Percentiles rank a stretch among this genome's conserved stretches.
These are phyloP conservation scores for Conus ventricosus DNA, from an alignment of 1,140 invertebrate genomes.

Conservation along the genomic window DNA sequence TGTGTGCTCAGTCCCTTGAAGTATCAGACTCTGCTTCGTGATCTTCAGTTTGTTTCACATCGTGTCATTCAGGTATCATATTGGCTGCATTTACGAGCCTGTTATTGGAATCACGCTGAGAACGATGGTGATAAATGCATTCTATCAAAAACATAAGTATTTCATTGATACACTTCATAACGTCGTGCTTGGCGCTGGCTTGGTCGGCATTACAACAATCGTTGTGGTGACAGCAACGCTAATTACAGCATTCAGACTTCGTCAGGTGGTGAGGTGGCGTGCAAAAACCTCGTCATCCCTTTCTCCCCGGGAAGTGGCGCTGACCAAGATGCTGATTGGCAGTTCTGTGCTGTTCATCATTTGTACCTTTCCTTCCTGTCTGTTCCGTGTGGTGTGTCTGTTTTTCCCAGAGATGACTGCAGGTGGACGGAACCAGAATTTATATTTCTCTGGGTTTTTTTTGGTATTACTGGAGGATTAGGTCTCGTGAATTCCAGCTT, in stretches of 20 bases:
- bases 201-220: neutral
- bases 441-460: neutral
- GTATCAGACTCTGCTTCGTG: too few relatives aligned
- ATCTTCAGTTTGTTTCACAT: too few relatives aligned
- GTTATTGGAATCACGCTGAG: too few relatives aligned
- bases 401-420: slow-evolving; percentile 1
- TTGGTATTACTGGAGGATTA: neutral
- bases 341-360: slow-evolving; percentile 17
- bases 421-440: slow-evolving; percentile 5
- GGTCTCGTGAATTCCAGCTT: neutral
- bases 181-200: neutral
- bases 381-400: neutral
- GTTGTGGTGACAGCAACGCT: neutral
- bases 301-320: neutral
- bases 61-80: too few relatives aligned
- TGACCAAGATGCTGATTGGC: slow-evolving; percentile 25
- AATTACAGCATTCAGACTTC: neutral
- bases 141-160: too few relatives aligned
- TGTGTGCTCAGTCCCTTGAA: too few relatives aligned
- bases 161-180: too few relatives aligned
- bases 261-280: neutral
- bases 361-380: neutral
- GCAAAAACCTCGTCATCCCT: neutral
- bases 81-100: too few relatives aligned
- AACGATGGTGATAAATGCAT: too few relatives aligned